Conservation (phyloP, 2,113 vertebrate genomes). For the Nyctereutes procyonoides region DNA sequence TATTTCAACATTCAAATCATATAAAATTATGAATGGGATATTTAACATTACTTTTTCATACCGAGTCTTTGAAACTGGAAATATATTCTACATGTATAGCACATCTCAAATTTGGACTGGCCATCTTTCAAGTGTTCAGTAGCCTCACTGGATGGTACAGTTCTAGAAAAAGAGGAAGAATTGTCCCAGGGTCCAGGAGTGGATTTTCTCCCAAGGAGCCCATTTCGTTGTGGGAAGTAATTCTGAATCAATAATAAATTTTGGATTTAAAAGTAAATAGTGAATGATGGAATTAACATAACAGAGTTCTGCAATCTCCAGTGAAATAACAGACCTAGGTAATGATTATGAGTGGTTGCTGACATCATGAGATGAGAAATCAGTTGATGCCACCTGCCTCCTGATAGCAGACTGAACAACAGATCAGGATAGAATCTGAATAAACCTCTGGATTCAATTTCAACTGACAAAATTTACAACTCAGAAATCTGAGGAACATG, state of each 20-base stretch:
- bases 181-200: background rate
- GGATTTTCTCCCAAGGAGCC: background rate
- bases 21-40: background rate
- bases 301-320: background rate
- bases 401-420: background rate
- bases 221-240: background rate
- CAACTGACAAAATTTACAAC: background rate
- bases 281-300: background rate
- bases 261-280: background rate
- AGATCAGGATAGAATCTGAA: background rate
- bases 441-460: background rate
- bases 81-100: background rate
- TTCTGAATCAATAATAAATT: background rate
- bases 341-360: background rate
- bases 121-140: background rate
- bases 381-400: background rate
- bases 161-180: background rate
- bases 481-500: background rate
- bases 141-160: background rate
- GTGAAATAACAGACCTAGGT: background rate
- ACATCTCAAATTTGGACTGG: background rate
- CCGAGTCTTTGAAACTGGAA: background rate
- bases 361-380: background rate
- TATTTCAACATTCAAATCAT: conserved; percentile 5
- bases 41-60: conserved; percentile 7